Evolutionary conservation across 2,797 vertebrate species (phyloP), one percentile per base, ranked within the genome.

Genomic region (Adelosebastes latens): DNA sequence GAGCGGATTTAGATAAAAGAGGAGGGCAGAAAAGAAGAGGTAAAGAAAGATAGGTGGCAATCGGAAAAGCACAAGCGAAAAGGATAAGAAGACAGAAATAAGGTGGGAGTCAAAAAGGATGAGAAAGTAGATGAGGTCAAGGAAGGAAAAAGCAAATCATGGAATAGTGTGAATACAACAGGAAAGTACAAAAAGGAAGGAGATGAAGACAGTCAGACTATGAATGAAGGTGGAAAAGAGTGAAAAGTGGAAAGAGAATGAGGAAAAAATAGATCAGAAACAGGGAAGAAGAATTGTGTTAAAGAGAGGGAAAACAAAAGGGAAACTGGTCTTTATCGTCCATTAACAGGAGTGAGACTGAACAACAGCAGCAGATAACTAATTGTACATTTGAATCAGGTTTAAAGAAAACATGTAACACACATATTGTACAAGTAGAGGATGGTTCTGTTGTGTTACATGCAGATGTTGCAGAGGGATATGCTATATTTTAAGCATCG

Each of bases 1-100:
- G 12, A 55, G 61, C 53, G 63, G 67, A 83, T 87, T 92, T 76
- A 83, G 75, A 87, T 71, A 80, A 90, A 77, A 64, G 27, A 18
- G 12, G 4, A 67, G 6, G 22, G 6, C 3, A 65, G 52, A 24
- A 36, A 84, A 14, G 60, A 2, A 16, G 39, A 8, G 25, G 49
- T 55, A 56, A 32, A 56, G 62, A 32, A 29, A 64, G 58, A 79
- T 32, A 71, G 64, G 20, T n/a, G 61, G 62, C 32, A 76, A 75
- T 53, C 3, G 11, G 25, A 75, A 34, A 32, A 53, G 22, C 32
- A 53, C 39, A 62, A 27, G 5, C 2, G 22, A 80, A 22, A 64
- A 73, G 66, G 52, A 84, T 61, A 81, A 84, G 46, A 13, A 77
- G 65, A 67, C 10, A 31, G 70, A 79, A 80, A 76, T 68, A 64